Evolutionary conservation across 2,113 vertebrate genomes (phyloP).

Genomic region (Thunnus thynnus): DNA sequence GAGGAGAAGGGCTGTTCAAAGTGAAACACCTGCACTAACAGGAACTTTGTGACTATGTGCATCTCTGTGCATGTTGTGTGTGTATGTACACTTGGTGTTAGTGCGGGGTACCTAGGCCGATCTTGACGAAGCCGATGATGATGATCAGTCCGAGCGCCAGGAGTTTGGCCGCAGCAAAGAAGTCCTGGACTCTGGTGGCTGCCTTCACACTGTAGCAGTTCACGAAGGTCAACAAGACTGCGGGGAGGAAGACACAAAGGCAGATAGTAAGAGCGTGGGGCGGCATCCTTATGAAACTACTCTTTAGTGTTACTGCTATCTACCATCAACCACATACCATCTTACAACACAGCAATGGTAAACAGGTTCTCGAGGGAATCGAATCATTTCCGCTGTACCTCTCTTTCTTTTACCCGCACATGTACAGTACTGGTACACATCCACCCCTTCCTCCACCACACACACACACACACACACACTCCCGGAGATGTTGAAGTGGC

Average conservation of each 20-base stretch:
- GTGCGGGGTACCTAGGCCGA: constrained; percentile 87
- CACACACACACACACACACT: not conserved
- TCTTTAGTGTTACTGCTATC: not conserved
- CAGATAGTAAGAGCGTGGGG: not conserved
- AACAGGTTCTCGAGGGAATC: constrained; percentile 38
- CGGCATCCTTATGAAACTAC: not conserved
- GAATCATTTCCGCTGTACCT: not conserved
- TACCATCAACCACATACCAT: no score
- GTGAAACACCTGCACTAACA: not conserved
- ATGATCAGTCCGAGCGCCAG: constrained; percentile 93
- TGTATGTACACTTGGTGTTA: not conserved
- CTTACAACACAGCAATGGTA: constrained; percentile 11
- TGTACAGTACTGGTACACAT: constrained; percentile 1
- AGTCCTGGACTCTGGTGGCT: constrained; percentile 95
- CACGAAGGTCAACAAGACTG: constrained; percentile 94
- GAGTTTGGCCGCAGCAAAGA: constrained; percentile 95
- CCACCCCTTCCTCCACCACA: not conserved
- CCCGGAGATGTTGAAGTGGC: not conserved
- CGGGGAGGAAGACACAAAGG: constrained; percentile 14
- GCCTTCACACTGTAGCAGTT: constrained; percentile 99
- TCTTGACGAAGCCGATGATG: constrained; percentile 93
- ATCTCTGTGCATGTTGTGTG: not conserved
- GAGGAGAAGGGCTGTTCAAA: no score
- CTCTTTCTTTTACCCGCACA: not conserved
- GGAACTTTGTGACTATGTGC: not conserved